A percentile compares a stretch with the other conserved stretches of the same genome.
These are phyloP conservation scores for Myotis vivesi DNA, from an alignment of 2,797 vertebrate species.

Conservation along the genomic window DNA sequence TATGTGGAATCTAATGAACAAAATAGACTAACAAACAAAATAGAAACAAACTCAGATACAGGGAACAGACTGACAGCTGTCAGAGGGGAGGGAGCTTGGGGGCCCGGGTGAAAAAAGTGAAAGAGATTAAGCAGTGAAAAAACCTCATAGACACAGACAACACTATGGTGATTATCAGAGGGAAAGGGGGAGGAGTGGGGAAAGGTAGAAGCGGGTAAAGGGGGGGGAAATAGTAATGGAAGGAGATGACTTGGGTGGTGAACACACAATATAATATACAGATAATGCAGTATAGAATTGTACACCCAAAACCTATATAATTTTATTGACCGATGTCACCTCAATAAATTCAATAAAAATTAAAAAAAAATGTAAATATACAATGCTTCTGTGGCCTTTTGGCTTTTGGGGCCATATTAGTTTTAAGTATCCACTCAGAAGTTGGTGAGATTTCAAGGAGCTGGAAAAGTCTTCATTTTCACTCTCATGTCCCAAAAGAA, in stretches of 20 bases:
- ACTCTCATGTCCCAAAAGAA: neutral
- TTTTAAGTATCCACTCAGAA: neutral
- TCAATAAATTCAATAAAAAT: neutral
- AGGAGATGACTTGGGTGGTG: neutral
- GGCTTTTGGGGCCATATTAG: neutral
- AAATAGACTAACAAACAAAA: neutral
- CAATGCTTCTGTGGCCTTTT: neutral
- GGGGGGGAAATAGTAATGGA: neutral
- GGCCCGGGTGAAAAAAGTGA: neutral
- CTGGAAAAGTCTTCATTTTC: neutral
- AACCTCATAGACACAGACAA: neutral
- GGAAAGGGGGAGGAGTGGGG: neutral
- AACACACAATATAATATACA: neutral
- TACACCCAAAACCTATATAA: neutral
- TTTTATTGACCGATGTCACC: neutral
- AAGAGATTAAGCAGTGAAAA: neutral
- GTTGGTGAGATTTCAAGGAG: neutral
- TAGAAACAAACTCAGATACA: neutral
- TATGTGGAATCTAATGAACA: neutral
- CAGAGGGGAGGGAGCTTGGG: neutral
- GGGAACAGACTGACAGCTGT: neutral
- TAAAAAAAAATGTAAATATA: slow-evolving; percentile 65
- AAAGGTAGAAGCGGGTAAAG: neutral
- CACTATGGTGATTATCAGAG: neutral
- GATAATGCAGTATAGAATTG: neutral